Base-by-base conservation (phyloP, 2,113 vertebrate species). In the Passer montanus region DNA sequence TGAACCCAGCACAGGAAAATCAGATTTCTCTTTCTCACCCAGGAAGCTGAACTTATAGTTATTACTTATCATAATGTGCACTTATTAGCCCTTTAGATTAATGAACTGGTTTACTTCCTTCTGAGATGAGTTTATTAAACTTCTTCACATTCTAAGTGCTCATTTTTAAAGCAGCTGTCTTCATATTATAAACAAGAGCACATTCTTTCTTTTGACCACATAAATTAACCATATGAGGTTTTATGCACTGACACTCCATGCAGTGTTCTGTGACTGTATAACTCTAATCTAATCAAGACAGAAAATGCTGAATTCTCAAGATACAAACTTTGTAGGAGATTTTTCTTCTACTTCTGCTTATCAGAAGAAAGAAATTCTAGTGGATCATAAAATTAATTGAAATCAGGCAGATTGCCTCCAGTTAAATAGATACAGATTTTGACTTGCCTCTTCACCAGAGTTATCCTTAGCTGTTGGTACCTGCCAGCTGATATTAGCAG, bases 401-500 rank as follows among this genome's bases (percentile, higher is more conserved):
- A 89, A 68, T 49, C 14, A 86, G 18, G 83, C 63, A 84, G 43
- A 68, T 9, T 68, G 27, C 15, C n/a, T 70, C 56, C 28, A 83
- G 46, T 24, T 35, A 91, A 89, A 85, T 1, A 19, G 24, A 47
- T 22, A 66, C 2, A 91, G 49, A 76, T 69, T 77, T 91, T 94
- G 84, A 35, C 96, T 93, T 90, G 99, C 99, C 98, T 99, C 99
- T 75, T 99, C 98, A 44, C 98, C 98, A 41, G 99, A 99, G 96
- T 99, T 99, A 97, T 99, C 99, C 12, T 95, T 95, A 68, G 98
- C 98, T 23, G 79, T 91, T 30, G 99, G 99, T 85, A 98, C 41
- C 52, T 97, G 95, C 99, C 99, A 99, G 93, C 97, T 99, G 94
- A 99, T 89, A 66, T 98, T 99, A 69, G 99, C 98, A 30, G 98